Evolutionary conservation across 2,797 vertebrate species (phyloP), one percentile per base, ranked within the genome.

Genomic region (Centroberyx gerrardi): DNA sequence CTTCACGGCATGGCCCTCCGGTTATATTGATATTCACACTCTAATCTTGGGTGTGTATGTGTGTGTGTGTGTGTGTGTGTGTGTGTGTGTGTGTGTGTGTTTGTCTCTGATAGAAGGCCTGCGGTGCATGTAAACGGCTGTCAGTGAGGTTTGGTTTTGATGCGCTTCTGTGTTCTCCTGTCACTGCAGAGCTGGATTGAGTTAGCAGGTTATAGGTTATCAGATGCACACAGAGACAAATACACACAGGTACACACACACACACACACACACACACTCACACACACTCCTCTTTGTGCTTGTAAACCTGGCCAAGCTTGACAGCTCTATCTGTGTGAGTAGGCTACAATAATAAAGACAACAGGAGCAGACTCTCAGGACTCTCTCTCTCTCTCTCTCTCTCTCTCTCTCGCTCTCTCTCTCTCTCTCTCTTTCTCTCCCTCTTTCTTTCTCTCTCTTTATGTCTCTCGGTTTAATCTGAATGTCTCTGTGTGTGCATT

Each of bases 191-290:
- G 27, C 83, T 80, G 75, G 54, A 88, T 71, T 80, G 81, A 82
- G 78, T 86, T 88, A 85, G 72, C 75, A 87, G 87, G 90, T 89
- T 88, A 85, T 27, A 85, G 86, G 87, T 87, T 90, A 90, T 91
- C 85, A 79, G 69, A 86, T 72, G 69, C 48, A 18, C 46, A 42
- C 60, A 63, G 48, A 68, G 36, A 62, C n/a, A 49, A 54, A 68
- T 56, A 49, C 67, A 63, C 74, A 60, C 61, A 72, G 68, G 61
- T 48, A 67, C 68, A 65, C 53, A 66, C 46, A 44, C 51, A 53
- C 62, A 59, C 60, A 69, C 60, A 68, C 27, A 62, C 56, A 17
- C 51, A 55, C 60, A 48, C 40, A 44, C 75, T 76, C 27, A 64
- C 70, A 81, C 8, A 77, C 28, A 33, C 72, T 31, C 62, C 38